Conservation (phyloP, 2,888 invertebrate genomes). For the Ochropleura leucogaster region DNA sequence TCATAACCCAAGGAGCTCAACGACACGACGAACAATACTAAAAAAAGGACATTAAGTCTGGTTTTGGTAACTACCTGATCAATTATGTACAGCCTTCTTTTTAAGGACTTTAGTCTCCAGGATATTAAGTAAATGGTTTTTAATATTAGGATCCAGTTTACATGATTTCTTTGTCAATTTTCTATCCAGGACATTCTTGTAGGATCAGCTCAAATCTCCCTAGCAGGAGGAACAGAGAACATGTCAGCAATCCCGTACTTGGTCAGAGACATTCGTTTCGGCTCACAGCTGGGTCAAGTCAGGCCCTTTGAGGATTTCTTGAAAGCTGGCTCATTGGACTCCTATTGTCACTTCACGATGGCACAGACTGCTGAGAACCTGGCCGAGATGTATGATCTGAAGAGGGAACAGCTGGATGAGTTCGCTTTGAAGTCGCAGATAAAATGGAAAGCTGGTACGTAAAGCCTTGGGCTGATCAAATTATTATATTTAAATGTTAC, state of each 20-base stretch:
- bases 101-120: neutral
- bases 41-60: no score
- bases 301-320: slow-evolving; percentile 95
- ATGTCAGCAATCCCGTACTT: slow-evolving; percentile 98
- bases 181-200: slow-evolving; percentile 93
- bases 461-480: neutral
- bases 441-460: slow-evolving; percentile 96
- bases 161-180: neutral
- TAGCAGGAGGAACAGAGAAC: slow-evolving; percentile 98
- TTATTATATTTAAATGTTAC: neutral
- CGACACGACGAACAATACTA: no score
- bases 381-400: slow-evolving; percentile 95
- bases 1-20: no score
- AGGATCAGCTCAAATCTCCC: slow-evolving; percentile 95
- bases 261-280: slow-evolving; percentile 95
- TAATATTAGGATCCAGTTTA: neutral
- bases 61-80: neutral
- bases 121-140: neutral
- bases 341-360: slow-evolving; percentile 97
- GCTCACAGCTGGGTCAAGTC: slow-evolving; percentile 94
- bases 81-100: neutral
- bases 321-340: slow-evolving; percentile 93
- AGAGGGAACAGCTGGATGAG: slow-evolving; percentile 95
- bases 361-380: slow-evolving; percentile 98
- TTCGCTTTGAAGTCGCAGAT: slow-evolving; percentile 96